These are phyloP conservation scores for Drosophila prolongata DNA, from an alignment of 2,888 invertebrate species.

Conservation along the genomic window DNA sequence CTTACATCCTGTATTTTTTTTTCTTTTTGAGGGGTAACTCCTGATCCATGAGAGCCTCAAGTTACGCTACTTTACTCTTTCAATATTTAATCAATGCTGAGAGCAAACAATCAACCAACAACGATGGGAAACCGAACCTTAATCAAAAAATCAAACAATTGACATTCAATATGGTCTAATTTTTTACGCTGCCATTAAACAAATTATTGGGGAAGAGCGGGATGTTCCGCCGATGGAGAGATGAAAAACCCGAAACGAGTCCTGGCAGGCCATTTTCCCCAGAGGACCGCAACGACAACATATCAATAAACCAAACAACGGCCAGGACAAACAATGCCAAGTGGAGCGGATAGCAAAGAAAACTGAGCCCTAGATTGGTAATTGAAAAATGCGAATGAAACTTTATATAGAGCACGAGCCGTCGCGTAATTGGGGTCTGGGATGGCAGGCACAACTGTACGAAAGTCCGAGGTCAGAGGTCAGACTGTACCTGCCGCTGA, in stretches of 20 bases:
- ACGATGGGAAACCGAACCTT: slow-evolving; percentile 47
- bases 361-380: slow-evolving; percentile 47
- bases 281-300: slow-evolving; percentile 51
- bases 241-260: slow-evolving; percentile 51
- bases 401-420: slow-evolving; percentile 24
- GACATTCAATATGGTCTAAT: slow-evolving; percentile 83
- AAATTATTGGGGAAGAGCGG: slow-evolving; percentile 72
- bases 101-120: slow-evolving; percentile 44
- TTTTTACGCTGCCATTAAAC: slow-evolving; percentile 82
- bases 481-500: slow-evolving; percentile 63
- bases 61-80: slow-evolving; percentile 71
- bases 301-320: slow-evolving; percentile 74
- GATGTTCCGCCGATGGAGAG: slow-evolving; percentile 12
- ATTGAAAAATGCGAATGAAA: slow-evolving; percentile 70
- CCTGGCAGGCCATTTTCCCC: slow-evolving; percentile 52
- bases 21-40: slow-evolving; percentile 20
- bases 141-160: slow-evolving; percentile 83
- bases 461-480: slow-evolving; percentile 4
- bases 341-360: slow-evolving; percentile 28
- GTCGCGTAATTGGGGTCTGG: slow-evolving; percentile 29
- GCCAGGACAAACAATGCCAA: slow-evolving; percentile 46
- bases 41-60: slow-evolving; percentile 48
- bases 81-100: slow-evolving; percentile 77
- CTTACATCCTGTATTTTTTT: slow-evolving; percentile 26
- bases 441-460: slow-evolving; percentile 49